Evolutionary conservation across 2,797 vertebrate genomes (phyloP).

Genomic region (Micropoecilia bifurca): DNA sequence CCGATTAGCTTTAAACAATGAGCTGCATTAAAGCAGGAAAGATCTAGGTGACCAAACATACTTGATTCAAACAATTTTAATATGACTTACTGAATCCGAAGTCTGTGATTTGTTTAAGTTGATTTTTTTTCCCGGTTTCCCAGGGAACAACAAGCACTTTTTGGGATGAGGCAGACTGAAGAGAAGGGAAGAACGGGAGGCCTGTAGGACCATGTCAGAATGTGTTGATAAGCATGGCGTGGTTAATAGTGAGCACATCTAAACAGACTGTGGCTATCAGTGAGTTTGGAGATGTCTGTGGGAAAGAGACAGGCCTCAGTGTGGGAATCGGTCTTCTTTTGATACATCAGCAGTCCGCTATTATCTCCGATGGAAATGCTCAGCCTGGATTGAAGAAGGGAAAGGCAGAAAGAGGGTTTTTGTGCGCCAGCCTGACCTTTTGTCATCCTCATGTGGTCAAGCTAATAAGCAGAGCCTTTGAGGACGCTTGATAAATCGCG

Average conservation of each 20-base stretch:
- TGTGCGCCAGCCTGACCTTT: conserved; percentile 50
- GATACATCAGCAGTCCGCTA: conserved; percentile 61
- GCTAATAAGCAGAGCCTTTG: conserved; percentile 53
- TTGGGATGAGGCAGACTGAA: conserved; percentile 48
- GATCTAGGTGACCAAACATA: conserved; percentile 22
- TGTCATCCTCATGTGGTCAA: conserved; percentile 46
- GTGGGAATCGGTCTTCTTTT: conserved; percentile 67
- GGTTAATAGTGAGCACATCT: conserved; percentile 42
- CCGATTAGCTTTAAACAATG: conserved; percentile 33
- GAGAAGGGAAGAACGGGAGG: conserved; percentile 54
- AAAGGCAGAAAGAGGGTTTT: conserved; percentile 59
- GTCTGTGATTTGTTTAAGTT: conserved; percentile 60
- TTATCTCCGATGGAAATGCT: conserved; percentile 66
- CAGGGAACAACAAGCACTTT: conserved; percentile 52
- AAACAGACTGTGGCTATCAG: conserved; percentile 57
- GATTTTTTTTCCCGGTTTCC: conserved; percentile 28
- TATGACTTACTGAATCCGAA: conserved; percentile 46
- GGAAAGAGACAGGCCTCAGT: conserved; percentile 71
- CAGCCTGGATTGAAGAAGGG: conserved; percentile 50
- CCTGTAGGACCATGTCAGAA: conserved; percentile 57
- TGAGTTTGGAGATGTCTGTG: conserved; percentile 63
- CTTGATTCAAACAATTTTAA: conserved; percentile 33
- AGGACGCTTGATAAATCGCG: conserved; percentile 61
- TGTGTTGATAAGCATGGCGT: conserved; percentile 58
- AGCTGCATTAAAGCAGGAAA: conserved; percentile 36